Evolutionary conservation across 2,797 vertebrate species (phyloP).

Genomic region (Falco cherrug): DNA sequence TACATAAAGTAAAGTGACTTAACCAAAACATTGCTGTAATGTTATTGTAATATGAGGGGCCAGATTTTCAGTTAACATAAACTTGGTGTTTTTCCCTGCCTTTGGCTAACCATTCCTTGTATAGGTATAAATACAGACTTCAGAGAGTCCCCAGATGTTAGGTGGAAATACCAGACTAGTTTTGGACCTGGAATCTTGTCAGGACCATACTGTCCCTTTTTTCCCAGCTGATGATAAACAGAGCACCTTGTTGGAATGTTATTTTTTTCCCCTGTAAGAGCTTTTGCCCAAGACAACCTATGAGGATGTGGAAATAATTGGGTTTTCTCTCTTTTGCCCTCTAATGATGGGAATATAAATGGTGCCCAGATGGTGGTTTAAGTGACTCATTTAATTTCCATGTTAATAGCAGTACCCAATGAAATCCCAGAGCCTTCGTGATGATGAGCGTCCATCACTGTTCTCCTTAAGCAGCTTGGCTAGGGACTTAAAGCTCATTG

Average conservation of each 20-base stretch:
- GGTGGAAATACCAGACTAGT: not conserved
- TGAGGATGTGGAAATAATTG: conserved; percentile 9
- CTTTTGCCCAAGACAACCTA: conserved; percentile 10
- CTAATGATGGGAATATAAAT: conserved; percentile 35
- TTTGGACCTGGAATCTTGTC: not conserved
- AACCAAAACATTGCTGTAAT: not conserved
- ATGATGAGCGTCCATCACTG: conserved; percentile 52
- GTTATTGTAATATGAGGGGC: accelerated
- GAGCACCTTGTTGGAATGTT: not conserved
- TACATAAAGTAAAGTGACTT: not conserved
- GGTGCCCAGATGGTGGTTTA: conserved; percentile 40
- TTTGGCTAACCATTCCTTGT: not conserved
- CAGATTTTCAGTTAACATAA: not conserved
- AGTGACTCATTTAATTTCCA: conserved; percentile 59
- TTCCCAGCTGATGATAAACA: not conserved
- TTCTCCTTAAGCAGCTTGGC: conserved; percentile 47
- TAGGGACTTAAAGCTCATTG: conserved; percentile 29
- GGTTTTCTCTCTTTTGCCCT: conserved; percentile 37
- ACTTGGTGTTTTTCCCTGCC: not conserved
- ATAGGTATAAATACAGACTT: not conserved
- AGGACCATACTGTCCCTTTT: not conserved
- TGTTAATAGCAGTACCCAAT: conserved; percentile 15
- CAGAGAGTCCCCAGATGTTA: not conserved
- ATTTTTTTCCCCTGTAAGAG: not conserved
- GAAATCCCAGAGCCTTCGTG: conserved; percentile 48